Evolutionary conservation across 2,797 vertebrate species (phyloP).

Genomic region (Acanthiza pusilla): DNA sequence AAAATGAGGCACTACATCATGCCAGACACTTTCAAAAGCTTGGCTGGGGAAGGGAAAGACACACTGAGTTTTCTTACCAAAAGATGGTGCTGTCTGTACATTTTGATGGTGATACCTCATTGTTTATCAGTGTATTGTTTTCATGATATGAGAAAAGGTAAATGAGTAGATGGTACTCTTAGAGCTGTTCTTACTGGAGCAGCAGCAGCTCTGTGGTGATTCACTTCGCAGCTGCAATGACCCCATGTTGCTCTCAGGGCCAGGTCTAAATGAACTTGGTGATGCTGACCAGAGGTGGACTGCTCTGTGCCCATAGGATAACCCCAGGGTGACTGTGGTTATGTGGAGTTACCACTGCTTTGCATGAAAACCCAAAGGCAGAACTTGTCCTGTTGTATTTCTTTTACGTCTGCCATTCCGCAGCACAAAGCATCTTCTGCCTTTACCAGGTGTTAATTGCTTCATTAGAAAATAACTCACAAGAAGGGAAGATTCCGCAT

Average conservation of each 20-base stretch:
- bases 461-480: neutral
- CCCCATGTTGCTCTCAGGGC: neutral
- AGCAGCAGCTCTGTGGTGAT: neutral
- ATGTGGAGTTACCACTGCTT: neutral
- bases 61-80: neutral
- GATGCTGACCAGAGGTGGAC: neutral
- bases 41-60: conserved; percentile 2
- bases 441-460: neutral
- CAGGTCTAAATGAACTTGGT: neutral
- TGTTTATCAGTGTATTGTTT: conserved; percentile 33
- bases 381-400: neutral
- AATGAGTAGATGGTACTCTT: conserved; percentile 4
- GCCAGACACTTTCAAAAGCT: neutral
- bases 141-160: neutral
- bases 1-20: neutral
- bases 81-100: conserved; percentile 4
- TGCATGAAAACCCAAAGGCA: neutral
- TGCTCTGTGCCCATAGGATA: neutral
- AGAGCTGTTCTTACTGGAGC: conserved; percentile 7
- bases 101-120: conserved; percentile 25
- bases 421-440: neutral
- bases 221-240: fast-evolving
- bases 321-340: neutral
- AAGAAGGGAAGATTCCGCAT: neutral
- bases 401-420: neutral